phyloP scores from a whole-genome alignment of 1,140 invertebrate species.

The Leguminivora glycinivorella region DNA sequence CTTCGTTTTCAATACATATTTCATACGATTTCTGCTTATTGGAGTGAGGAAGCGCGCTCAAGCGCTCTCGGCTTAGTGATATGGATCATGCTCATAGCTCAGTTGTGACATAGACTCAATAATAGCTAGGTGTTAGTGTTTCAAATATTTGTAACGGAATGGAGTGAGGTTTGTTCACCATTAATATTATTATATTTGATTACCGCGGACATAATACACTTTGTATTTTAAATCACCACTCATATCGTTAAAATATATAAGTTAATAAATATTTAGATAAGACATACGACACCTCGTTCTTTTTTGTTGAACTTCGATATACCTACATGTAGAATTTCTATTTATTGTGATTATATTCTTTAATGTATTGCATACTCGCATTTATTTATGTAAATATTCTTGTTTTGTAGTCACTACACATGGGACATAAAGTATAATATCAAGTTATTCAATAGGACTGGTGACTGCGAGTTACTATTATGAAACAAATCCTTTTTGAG shows the following conservation, averaged over 20 bases:
- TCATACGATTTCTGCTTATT: constrained; percentile 56
- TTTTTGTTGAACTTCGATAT: constrained; percentile 22
- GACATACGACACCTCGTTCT: constrained; percentile 21
- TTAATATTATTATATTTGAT: constrained; percentile 33
- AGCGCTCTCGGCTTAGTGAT: constrained; percentile 63
- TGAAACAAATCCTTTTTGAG: not conserved
- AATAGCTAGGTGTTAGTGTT: constrained; percentile 71
- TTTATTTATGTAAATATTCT: constrained; percentile 61
- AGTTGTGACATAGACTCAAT: constrained; percentile 67
- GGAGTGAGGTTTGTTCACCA: constrained; percentile 42
- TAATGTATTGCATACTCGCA: constrained; percentile 30
- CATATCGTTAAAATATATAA: constrained; percentile 22
- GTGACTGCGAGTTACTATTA: constrained; percentile 42
- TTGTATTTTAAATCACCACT: constrained; percentile 22
- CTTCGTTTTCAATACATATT: constrained; percentile 51
- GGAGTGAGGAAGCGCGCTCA: not conserved
- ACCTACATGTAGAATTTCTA: constrained; percentile 25
- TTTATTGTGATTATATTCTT: constrained; percentile 28
- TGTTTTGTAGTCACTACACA: constrained; percentile 51
- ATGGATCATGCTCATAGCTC: constrained; percentile 73
- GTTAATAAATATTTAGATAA: constrained; percentile 12
- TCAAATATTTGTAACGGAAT: constrained; percentile 53
- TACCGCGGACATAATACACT: constrained; percentile 25
- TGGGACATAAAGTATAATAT: constrained; percentile 39
- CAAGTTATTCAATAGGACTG: constrained; percentile 35